Evolutionary conservation across 2,113 vertebrate species (phyloP).

Genomic region (Tiliqua scincoides): DNA sequence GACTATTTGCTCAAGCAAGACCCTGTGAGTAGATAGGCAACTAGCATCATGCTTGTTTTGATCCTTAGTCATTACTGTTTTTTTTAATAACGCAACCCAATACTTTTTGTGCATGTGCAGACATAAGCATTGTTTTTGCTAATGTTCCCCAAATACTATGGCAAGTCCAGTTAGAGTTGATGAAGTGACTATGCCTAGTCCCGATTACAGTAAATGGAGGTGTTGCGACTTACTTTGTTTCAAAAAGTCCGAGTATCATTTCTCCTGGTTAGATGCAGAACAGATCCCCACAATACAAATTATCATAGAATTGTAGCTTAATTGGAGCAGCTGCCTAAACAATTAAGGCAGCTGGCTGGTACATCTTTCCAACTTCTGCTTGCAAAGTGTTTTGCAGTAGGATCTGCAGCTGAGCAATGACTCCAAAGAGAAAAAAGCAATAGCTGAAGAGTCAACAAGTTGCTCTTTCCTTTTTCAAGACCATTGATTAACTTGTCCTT

Average conservation of each 20-base stretch:
- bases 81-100: too few relatives aligned
- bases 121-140: not conserved
- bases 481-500: not conserved
- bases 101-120: not conserved
- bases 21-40: too few relatives aligned
- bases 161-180: not conserved
- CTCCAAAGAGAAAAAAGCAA: not conserved
- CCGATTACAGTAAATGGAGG: not conserved
- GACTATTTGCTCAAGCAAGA: too few relatives aligned
- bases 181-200: not conserved
- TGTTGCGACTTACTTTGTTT: not conserved
- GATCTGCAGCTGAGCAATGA: conserved; percentile 3
- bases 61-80: too few relatives aligned
- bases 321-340: conserved; percentile 41
- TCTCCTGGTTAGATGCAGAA: conserved; percentile 29
- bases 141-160: not conserved
- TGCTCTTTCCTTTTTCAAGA: not conserved
- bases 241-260: not conserved
- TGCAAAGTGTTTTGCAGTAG: conserved; percentile 29
- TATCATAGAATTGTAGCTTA: conserved; percentile 34
- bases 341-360: conserved; percentile 31
- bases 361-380: conserved; percentile 38
- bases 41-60: too few relatives aligned
- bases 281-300: conserved; percentile 24
- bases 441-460: conserved; percentile 1